Evolutionary conservation across 2,113 vertebrate genomes (phyloP).

Genomic region (Epinephelus fuscoguttatus): DNA sequence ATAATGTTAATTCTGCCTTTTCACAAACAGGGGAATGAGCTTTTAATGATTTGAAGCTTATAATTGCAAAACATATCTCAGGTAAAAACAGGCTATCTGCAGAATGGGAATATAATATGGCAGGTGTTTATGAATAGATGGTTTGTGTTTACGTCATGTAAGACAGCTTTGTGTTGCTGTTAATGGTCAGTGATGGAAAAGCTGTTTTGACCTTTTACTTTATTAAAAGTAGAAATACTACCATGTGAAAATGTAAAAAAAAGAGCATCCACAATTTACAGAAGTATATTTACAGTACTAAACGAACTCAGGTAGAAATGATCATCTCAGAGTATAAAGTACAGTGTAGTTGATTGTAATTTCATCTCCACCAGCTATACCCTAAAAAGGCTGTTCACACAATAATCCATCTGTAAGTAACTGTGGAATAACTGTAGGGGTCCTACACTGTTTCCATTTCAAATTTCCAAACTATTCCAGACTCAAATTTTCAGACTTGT

Average conservation of each 20-base stretch:
- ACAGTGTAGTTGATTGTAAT: too few species aligned
- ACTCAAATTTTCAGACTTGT: too few species aligned
- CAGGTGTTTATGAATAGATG: background rate
- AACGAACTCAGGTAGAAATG: too few species aligned
- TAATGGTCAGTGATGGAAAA: background rate
- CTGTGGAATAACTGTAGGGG: too few species aligned
- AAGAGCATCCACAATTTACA: background rate
- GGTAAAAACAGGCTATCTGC: slow-evolving; percentile 2
- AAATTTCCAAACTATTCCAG: too few species aligned
- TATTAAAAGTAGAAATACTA: background rate
- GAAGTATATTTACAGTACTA: too few species aligned
- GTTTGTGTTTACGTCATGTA: background rate
- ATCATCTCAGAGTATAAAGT: too few species aligned
- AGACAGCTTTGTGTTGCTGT: background rate
- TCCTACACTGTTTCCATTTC: too few species aligned
- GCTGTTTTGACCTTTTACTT: too few species aligned
- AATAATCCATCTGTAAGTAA: too few species aligned
- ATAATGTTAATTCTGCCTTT: slow-evolving; percentile 6
- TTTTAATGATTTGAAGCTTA: slow-evolving; percentile 30
- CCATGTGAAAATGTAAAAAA: background rate
- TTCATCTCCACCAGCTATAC: too few species aligned
- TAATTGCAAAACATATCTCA: background rate
- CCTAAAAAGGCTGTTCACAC: too few species aligned
- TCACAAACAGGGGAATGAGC: background rate
- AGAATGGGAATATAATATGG: slow-evolving; percentile 2